Conservation (phyloP, 2,888 invertebrate genomes). For the Tineola bisselliella region DNA sequence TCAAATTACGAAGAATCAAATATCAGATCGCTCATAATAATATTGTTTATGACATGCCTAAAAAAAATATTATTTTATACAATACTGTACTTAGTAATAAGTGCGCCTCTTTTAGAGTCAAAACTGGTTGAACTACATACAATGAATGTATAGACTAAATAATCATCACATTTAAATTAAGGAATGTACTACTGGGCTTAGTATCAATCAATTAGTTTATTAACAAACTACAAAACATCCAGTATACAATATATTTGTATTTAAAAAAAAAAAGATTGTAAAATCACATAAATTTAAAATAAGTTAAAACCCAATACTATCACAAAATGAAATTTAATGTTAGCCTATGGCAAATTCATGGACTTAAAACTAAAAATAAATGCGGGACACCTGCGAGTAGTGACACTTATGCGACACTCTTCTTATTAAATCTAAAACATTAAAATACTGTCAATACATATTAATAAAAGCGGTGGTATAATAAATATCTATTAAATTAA, state of each 20-base stretch:
- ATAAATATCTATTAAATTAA: neutral
- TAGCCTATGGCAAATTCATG: neutral
- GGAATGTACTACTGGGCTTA: conserved; percentile 6
- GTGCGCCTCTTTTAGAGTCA: conserved; percentile 3
- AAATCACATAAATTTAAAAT: too few relatives aligned
- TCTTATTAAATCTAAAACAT: neutral
- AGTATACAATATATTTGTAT: too few relatives aligned
- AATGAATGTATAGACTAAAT: neutral
- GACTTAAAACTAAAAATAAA: conserved; percentile 1
- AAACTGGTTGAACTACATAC: neutral
- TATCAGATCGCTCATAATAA: neutral
- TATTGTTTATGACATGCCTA: neutral
- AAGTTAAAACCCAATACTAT: neutral
- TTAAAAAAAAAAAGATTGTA: too few relatives aligned
- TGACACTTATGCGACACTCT: too few relatives aligned
- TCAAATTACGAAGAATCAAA: neutral
- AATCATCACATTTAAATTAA: conserved; percentile 6
- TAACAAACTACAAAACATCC: neutral
- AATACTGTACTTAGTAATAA: neutral
- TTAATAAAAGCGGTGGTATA: neutral
- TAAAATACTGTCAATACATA: neutral
- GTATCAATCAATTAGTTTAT: neutral
- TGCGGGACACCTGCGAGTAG: neutral
- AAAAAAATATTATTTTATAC: neutral
- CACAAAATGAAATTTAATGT: neutral